Percentiles rank a stretch among this genome's conserved stretches.
Conservation (phyloP, 2,113 vertebrate species). For the Grallaria varia region DNA sequence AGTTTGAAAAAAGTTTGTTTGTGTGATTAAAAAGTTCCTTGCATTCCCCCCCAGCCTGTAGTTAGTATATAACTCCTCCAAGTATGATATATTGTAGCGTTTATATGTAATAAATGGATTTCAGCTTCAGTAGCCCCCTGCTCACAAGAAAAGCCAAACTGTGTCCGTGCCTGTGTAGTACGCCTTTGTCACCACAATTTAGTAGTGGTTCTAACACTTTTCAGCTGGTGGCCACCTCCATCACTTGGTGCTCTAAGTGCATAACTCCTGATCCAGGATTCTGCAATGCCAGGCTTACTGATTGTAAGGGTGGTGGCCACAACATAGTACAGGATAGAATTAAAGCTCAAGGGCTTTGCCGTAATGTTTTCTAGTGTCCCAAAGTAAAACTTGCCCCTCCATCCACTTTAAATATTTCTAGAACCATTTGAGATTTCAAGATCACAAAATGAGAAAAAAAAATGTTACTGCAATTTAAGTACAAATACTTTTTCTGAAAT, state of each 20-base stretch:
- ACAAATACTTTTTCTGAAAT: background rate
- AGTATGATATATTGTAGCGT: too few relatives aligned
- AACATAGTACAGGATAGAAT: accelerated
- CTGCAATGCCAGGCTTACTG: background rate
- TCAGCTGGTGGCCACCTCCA: background rate
- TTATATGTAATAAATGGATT: too few relatives aligned
- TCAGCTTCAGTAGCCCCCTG: too few relatives aligned
- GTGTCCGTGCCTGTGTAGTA: too few relatives aligned
- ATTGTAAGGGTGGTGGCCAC: background rate
- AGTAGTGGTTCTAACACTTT: background rate
- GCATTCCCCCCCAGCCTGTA: too few relatives aligned
- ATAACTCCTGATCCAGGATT: background rate
- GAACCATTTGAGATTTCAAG: background rate
- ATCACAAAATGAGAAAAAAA: background rate
- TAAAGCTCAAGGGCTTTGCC: background rate
- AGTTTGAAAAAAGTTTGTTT: too few relatives aligned
- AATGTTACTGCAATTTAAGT: background rate
- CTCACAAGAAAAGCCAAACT: too few relatives aligned
- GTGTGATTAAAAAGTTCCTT: too few relatives aligned
- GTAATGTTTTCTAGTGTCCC: background rate
- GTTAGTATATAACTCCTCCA: too few relatives aligned
- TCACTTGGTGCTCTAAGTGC: background rate
- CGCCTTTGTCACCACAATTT: too few relatives aligned
- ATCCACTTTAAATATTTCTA: constrained; percentile 12
- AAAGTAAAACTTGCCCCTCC: background rate